Evolutionary conservation across 2,888 invertebrate species (phyloP).

Genomic region (Boloria selene): DNA sequence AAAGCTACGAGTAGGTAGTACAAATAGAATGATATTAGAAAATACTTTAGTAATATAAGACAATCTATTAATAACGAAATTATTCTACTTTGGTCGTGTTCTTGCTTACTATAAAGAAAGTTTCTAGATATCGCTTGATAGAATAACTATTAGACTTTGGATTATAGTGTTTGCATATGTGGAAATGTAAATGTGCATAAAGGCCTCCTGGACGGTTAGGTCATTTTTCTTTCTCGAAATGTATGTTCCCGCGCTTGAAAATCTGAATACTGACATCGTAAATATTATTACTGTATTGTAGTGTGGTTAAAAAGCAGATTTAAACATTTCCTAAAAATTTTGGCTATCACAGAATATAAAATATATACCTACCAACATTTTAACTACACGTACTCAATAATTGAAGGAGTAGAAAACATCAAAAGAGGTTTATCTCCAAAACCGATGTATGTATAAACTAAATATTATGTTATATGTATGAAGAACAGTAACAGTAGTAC

Average conservation of each 20-base stretch:
- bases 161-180: conserved; percentile 21
- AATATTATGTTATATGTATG: conserved; percentile 1
- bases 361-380: not conserved
- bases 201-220: conserved; percentile 16
- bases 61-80: no score
- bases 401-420: conserved; percentile 1
- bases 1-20: no score
- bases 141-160: conserved; percentile 5
- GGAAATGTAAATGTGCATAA: conserved; percentile 19
- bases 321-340: conserved; percentile 2
- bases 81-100: not conserved
- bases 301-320: not conserved
- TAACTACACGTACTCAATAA: not conserved
- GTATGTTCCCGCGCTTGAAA: conserved; percentile 12
- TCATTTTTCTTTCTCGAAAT: conserved; percentile 21
- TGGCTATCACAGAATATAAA: not conserved
- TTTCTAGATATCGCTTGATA: conserved; percentile 8
- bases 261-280: conserved; percentile 15
- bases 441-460: conserved; percentile 6
- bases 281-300: conserved; percentile 18
- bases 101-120: not conserved
- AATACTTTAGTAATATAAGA: no score
- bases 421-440: conserved; percentile 7
- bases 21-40: no score
- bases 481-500: conserved; percentile 14